phyloP scores from a whole-genome alignment of 2,113 vertebrate genomes.

The Passer domesticus region DNA sequence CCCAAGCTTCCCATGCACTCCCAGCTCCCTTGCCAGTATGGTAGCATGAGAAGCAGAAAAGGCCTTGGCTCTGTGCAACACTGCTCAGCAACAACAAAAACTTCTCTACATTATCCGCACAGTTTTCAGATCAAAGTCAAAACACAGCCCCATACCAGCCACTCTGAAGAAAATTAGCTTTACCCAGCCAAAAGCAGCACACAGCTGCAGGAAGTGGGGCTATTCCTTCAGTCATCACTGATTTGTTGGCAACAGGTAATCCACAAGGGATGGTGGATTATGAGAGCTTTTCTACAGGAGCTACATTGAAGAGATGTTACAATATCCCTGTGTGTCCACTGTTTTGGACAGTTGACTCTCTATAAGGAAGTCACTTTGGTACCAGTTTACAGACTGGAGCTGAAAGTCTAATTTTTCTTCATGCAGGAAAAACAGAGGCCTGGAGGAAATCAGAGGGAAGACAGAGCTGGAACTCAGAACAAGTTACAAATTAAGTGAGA shows the following conservation, averaged over 20 bases:
- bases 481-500: not conserved
- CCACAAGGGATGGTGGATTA: not conserved
- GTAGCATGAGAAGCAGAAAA: not conserved
- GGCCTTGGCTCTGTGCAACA: not conserved
- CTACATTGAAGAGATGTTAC: not conserved
- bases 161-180: not conserved
- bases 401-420: not conserved
- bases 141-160: not conserved
- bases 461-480: not conserved
- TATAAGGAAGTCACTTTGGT: not conserved
- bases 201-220: not conserved
- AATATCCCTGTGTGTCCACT: not conserved
- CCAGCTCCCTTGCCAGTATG: not conserved
- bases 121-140: not conserved
- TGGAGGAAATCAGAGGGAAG: not conserved
- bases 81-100: not conserved
- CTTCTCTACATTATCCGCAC: rapidly evolving
- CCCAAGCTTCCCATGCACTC: not conserved
- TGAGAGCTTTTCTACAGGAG: not conserved
- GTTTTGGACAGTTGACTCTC: not conserved
- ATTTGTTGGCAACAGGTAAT: not conserved
- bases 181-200: not conserved
- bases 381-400: not conserved
- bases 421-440: not conserved
- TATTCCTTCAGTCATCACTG: not conserved